These are phyloP conservation scores for Holacanthella duospinosa DNA, from an alignment of 2,888 invertebrate genomes.

Conservation along the genomic window DNA sequence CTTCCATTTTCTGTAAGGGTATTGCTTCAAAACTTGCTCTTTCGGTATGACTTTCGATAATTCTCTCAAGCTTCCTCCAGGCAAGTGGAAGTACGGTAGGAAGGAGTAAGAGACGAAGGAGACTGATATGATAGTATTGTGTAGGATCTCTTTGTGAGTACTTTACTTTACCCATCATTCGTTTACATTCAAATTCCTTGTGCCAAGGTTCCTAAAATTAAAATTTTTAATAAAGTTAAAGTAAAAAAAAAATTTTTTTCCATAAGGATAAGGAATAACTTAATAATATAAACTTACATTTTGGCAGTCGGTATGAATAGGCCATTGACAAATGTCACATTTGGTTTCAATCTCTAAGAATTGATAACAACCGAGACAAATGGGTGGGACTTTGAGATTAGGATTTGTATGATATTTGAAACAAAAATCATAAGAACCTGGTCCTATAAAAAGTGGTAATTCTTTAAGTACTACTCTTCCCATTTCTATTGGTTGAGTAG, in stretches of 20 bases:
- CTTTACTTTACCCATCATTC: background rate
- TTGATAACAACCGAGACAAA: constrained; percentile 4
- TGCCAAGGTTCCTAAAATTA: background rate
- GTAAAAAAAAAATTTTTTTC: background rate
- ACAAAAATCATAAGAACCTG: background rate
- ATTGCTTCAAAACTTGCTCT: background rate
- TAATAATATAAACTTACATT: too few species aligned
- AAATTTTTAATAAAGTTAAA: background rate
- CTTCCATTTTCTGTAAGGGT: background rate
- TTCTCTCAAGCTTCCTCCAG: background rate
- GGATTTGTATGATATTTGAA: background rate
- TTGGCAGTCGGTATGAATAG: background rate
- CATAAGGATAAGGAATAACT: too few species aligned
- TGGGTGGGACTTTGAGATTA: background rate
- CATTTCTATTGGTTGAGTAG: background rate
- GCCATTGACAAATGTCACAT: background rate
- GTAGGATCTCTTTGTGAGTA: background rate
- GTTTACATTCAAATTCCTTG: background rate
- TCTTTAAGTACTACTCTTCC: constrained; percentile 11
- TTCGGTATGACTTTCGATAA: background rate
- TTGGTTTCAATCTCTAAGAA: background rate
- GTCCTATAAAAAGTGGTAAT: background rate
- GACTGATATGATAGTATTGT: background rate
- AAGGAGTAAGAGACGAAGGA: background rate
- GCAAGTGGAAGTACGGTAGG: background rate